A percentile compares a stretch with the other conserved stretches of the same genome.
These are phyloP conservation scores for Globodera ellingtonae DNA, from an alignment of 1,140 invertebrate species.

Conservation along the genomic window DNA sequence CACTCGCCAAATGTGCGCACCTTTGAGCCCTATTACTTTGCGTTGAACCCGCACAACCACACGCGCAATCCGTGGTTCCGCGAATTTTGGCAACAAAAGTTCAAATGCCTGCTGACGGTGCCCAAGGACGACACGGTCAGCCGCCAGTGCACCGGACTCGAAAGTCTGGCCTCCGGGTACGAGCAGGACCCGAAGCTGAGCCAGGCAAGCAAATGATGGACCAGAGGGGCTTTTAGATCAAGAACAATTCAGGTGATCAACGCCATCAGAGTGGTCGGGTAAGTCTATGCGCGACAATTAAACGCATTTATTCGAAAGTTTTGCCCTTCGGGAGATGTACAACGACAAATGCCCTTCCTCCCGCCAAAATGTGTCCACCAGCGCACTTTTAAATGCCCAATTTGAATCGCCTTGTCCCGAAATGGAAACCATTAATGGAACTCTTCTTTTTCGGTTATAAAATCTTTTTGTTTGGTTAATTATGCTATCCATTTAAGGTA, in stretches of 20 bases:
- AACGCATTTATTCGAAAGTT: conserved; percentile 28
- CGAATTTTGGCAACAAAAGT: conserved; percentile 77
- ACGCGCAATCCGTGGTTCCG: conserved; percentile 75
- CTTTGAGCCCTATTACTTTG: conserved; percentile 76
- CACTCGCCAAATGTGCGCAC: conserved; percentile 74
- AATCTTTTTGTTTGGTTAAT: too few relatives aligned
- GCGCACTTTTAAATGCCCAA: conserved; percentile 6
- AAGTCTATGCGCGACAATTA: background rate
- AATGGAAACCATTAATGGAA: conserved; percentile 74
- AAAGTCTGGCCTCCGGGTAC: conserved; percentile 57
- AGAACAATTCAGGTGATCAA: conserved; percentile 73
- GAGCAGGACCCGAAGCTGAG: conserved; percentile 76
- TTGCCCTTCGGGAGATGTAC: conserved; percentile 73
- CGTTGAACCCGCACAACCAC: conserved; percentile 73
- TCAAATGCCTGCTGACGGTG: conserved; percentile 71
- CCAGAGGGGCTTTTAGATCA: background rate
- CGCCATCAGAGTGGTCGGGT: conserved; percentile 75
- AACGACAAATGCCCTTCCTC: conserved; percentile 54
- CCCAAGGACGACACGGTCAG: conserved; percentile 63
- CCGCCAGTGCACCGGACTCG: conserved; percentile 57
- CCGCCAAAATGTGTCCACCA: conserved; percentile 43
- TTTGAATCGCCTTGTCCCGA: conserved; percentile 69
- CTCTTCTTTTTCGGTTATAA: conserved; percentile 65
- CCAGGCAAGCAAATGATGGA: conserved; percentile 17
- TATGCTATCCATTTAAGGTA: conserved; percentile 68